Evolutionary conservation across 1,140 invertebrate genomes (phyloP).

Genomic region (Nautilus pompilius): DNA sequence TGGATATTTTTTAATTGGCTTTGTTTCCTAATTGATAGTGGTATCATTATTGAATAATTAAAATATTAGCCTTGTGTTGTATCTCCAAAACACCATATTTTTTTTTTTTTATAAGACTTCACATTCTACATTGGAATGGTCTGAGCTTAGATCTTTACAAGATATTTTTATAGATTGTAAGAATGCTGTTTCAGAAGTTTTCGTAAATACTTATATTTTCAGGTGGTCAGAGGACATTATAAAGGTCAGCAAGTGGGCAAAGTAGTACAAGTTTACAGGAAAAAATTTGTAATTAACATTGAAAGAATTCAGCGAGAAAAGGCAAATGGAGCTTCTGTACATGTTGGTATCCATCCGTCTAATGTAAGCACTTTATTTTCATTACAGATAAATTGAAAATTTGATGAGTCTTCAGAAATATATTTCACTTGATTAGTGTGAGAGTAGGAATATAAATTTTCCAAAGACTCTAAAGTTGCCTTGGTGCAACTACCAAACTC

Average conservation of each 20-base stretch:
- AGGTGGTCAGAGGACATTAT: slow-evolving; percentile 96
- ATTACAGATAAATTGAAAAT: not conserved
- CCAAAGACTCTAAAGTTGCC: not conserved
- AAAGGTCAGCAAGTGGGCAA: slow-evolving; percentile 99
- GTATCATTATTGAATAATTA: no score
- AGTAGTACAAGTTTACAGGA: slow-evolving; percentile 96
- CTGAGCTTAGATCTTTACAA: no score
- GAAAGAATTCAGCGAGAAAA: slow-evolving; percentile 99
- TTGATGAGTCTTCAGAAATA: no score
- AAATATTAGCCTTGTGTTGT: no score
- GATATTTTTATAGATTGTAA: no score
- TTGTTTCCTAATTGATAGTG: no score
- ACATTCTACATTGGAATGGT: no score
- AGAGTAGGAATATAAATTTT: not conserved
- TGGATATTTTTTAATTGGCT: no score
- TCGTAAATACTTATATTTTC: slow-evolving; percentile 24
- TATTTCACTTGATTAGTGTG: not conserved
- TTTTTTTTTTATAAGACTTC: no score
- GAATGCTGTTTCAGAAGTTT: no score
- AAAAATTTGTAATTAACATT: slow-evolving; percentile 98
- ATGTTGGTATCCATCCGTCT: slow-evolving; percentile 97
- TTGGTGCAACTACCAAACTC: not conserved
- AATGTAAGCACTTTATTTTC: slow-evolving; percentile 69
- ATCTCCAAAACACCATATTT: no score
- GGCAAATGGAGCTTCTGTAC: slow-evolving; percentile 95